Conservation (phyloP, 2,113 vertebrate genomes). For the Phalacrocorax carbo region DNA sequence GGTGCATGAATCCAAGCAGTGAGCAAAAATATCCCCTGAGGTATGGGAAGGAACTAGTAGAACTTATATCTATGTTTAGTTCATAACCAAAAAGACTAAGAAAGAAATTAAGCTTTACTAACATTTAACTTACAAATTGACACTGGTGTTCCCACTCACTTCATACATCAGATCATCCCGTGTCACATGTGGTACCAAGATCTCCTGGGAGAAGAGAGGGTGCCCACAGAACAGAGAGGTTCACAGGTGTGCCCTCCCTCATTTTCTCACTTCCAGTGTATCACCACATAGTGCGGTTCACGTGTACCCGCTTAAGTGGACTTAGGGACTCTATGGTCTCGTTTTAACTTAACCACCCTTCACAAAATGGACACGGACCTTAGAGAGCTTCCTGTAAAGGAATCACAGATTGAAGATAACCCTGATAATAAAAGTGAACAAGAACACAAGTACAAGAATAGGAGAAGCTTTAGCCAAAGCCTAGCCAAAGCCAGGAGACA, state of each 20-base stretch:
- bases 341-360: too few species aligned
- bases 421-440: too few species aligned
- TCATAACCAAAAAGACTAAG: not conserved
- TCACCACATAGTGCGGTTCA: not conserved
- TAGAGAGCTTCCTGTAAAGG: too few species aligned
- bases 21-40: not conserved
- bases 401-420: too few species aligned
- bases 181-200: not conserved
- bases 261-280: not conserved
- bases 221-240: not conserved
- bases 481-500: too few species aligned
- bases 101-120: not conserved
- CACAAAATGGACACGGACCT: too few species aligned
- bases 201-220: not conserved
- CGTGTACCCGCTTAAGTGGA: too few species aligned
- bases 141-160: not conserved
- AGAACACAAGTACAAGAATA: too few species aligned
- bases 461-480: too few species aligned
- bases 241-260: too few species aligned
- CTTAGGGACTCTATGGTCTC: too few species aligned
- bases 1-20: not conserved
- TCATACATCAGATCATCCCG: not conserved
- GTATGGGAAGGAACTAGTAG: not conserved
- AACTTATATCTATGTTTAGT: not conserved
- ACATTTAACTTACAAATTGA: not conserved